Percentiles rank a stretch among this genome's conserved stretches.
Evolutionary conservation across 1,140 invertebrate genomes (phyloP).

Genomic region (Drosophila parabipectinata): DNA sequence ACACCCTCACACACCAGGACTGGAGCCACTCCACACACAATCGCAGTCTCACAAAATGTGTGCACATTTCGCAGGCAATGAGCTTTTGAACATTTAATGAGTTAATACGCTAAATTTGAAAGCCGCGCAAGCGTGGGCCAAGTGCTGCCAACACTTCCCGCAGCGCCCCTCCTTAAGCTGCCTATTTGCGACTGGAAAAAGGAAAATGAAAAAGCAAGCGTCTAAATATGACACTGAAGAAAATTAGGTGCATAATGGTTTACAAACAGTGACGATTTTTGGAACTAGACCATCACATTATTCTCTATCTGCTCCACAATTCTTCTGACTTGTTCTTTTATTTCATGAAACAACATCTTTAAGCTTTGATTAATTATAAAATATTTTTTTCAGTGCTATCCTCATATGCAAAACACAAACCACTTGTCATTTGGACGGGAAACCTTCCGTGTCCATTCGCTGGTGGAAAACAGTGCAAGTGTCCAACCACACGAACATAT

Average conservation of each 20-base stretch:
- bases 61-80: conserved; percentile 79
- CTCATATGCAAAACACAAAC: conserved; percentile 46
- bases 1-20: conserved; percentile 37
- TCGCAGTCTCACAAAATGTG: conserved; percentile 46
- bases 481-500: conserved; percentile 47
- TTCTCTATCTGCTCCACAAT: too few species aligned
- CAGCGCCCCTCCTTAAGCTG: conserved; percentile 10
- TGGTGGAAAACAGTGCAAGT: conserved; percentile 58
- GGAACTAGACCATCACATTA: too few species aligned
- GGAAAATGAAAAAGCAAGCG: conserved; percentile 45
- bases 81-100: conserved; percentile 79
- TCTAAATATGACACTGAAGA: conserved; percentile 15
- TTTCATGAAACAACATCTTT: too few species aligned
- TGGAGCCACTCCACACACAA: conserved; percentile 15
- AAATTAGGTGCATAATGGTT: not conserved
- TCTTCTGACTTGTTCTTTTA: too few species aligned
- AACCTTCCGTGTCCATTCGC: conserved; percentile 50
- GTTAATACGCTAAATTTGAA: conserved; percentile 79
- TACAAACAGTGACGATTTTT: not conserved
- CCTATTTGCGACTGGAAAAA: conserved; percentile 57
- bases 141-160: conserved; percentile 54
- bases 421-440: conserved; percentile 73
- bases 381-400: conserved; percentile 12
- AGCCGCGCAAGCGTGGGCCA: conserved; percentile 73
- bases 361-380: not conserved